Conservation (phyloP, 2,888 invertebrate genomes). For the Ashinkailepas kermadecensis region DNA sequence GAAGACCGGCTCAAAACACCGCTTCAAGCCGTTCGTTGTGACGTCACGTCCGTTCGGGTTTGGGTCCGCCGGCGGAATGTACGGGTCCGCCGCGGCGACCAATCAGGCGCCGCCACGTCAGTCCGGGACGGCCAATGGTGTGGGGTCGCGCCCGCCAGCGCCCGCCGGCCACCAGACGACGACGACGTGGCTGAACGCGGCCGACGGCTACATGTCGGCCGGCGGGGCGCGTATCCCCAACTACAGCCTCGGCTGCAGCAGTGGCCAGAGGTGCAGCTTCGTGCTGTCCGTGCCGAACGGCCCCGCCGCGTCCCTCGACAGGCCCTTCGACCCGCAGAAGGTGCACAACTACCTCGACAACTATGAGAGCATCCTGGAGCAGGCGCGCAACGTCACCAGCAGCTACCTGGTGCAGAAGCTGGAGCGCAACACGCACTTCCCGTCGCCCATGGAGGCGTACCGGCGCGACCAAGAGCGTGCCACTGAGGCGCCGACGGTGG, state of each 20-base stretch:
- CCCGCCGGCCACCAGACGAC: neutral
- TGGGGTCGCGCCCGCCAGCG: neutral
- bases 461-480: neutral
- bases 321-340: neutral
- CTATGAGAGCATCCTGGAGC: neutral
- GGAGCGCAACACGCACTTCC: neutral
- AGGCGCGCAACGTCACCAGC: constrained; percentile 8
- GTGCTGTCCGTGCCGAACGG: neutral
- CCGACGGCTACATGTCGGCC: neutral
- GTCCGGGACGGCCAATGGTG: neutral
- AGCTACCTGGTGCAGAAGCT: constrained; percentile 10
- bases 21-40: neutral
- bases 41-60: neutral
- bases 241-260: neutral
- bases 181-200: neutral
- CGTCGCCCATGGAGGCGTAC: constrained; percentile 5
- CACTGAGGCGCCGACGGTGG: neutral
- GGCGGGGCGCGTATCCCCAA: neutral
- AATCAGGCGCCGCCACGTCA: neutral
- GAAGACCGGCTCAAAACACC: neutral
- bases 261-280: neutral
- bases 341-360: neutral
- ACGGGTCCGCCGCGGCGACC: too few relatives aligned
- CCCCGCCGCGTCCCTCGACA: neutral
- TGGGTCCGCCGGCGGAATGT: neutral